These are phyloP conservation scores for Oryzias celebensis DNA, from an alignment of 2,113 vertebrate genomes.

Conservation along the genomic window DNA sequence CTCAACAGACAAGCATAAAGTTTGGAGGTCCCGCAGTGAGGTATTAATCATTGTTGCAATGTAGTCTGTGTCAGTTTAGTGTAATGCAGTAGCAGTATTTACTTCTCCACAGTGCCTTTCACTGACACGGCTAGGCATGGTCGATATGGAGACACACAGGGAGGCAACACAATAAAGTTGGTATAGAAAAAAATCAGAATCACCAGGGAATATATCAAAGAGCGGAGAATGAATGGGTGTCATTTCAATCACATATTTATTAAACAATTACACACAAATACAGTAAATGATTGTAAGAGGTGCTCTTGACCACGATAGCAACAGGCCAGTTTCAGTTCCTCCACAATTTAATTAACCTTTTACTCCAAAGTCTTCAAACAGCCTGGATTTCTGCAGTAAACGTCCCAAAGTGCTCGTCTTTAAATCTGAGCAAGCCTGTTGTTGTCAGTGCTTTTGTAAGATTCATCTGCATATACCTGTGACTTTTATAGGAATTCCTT, in stretches of 20 bases:
- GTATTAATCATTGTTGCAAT: conserved; percentile 47
- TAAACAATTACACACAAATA: conserved; percentile 2
- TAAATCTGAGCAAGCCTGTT: conserved; percentile 52
- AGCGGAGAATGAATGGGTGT: conserved; percentile 15
- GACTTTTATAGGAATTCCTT: conserved; percentile 51
- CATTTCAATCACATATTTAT: conserved; percentile 8
- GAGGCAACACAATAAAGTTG: conserved; percentile 3
- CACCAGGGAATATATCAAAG: background rate
- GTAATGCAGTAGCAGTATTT: conserved; percentile 58
- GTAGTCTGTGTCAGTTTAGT: conserved; percentile 50
- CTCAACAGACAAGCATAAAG: conserved; percentile 27
- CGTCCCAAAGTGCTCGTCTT: conserved; percentile 32
- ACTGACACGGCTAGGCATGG: conserved; percentile 61
- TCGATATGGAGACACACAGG: conserved; percentile 39
- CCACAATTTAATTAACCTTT: conserved; percentile 1
- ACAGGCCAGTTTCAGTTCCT: conserved; percentile 11
- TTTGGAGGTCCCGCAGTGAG: conserved; percentile 22
- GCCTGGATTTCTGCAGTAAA: background rate
- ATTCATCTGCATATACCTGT: conserved; percentile 41
- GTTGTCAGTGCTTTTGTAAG: conserved; percentile 55
- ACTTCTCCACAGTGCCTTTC: conserved; percentile 68
- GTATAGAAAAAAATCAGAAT: conserved; percentile 2
- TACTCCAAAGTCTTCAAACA: conserved; percentile 4
- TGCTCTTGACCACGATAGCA: conserved; percentile 7
- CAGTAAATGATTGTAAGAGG: conserved; percentile 3